phyloP scores from a whole-genome alignment of 2,797 vertebrate species.

The Phataginus tricuspis region DNA sequence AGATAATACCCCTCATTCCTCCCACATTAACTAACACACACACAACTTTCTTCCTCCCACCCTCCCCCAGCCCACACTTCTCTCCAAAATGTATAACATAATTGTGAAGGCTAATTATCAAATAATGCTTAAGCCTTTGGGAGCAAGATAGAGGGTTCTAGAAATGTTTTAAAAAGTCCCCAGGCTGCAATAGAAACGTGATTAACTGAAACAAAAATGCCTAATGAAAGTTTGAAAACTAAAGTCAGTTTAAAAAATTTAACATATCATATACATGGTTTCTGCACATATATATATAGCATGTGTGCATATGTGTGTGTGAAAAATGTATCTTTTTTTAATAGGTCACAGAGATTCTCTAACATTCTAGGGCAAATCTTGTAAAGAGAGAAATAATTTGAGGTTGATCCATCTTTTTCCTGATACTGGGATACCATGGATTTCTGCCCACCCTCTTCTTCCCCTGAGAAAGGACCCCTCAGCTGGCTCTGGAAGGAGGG shows the following conservation, averaged over 20 bases:
- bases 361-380: constrained; percentile 75
- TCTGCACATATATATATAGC: constrained; percentile 58
- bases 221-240: constrained; percentile 86
- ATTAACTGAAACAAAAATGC: constrained; percentile 89
- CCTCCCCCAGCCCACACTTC: constrained; percentile 67
- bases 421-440: constrained; percentile 59
- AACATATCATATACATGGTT: constrained; percentile 50
- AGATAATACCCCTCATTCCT: constrained; percentile 85
- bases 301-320: constrained; percentile 59
- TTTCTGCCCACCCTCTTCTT: constrained; percentile 51
- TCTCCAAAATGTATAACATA: constrained; percentile 87
- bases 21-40: constrained; percentile 84
- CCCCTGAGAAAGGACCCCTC: background rate
- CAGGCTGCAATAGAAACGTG: constrained; percentile 87
- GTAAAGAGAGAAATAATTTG: constrained; percentile 77
- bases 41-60: constrained; percentile 83
- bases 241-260: constrained; percentile 80
- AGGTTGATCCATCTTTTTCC: constrained; percentile 65
- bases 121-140: constrained; percentile 89
- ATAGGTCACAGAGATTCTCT: constrained; percentile 75
- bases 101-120: constrained; percentile 90
- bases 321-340: constrained; percentile 77
- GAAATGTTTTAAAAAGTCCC: constrained; percentile 89
- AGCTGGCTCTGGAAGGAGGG: background rate
- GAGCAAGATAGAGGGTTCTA: constrained; percentile 85